Conservation (phyloP, 1,140 invertebrate species). For the Heliconius himera region DNA sequence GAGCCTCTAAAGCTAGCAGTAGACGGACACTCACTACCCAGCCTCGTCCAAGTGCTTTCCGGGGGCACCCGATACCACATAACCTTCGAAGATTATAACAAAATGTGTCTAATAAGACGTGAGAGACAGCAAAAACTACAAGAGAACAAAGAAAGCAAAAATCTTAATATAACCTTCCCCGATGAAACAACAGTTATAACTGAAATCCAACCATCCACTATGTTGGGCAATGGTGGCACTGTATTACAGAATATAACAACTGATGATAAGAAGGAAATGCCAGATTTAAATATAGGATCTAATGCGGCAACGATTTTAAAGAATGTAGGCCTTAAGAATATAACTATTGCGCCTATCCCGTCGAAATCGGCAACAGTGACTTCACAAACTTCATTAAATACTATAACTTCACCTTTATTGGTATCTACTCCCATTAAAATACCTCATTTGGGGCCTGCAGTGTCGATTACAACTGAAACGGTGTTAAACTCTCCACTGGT, state of each 20-base stretch:
- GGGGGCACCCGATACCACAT: slow-evolving; percentile 86
- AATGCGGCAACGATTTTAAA: slow-evolving; percentile 75
- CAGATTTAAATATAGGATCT: slow-evolving; percentile 53
- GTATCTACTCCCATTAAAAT: slow-evolving; percentile 59
- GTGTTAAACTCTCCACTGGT: slow-evolving; percentile 45
- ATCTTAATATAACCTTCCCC: slow-evolving; percentile 39
- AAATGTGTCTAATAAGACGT: slow-evolving; percentile 85
- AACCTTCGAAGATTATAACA: slow-evolving; percentile 86
- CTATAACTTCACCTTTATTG: slow-evolving; percentile 50
- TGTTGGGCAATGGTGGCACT: slow-evolving; percentile 63
- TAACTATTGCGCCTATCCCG: slow-evolving; percentile 76
- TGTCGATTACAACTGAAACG: slow-evolving; percentile 60
- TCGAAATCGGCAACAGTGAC: slow-evolving; percentile 67
- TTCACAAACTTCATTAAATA: slow-evolving; percentile 50
- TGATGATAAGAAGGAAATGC: slow-evolving; percentile 51
- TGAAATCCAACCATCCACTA: slow-evolving; percentile 59
- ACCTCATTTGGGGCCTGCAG: slow-evolving; percentile 55
- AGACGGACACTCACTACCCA: slow-evolving; percentile 81
- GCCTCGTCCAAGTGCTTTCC: slow-evolving; percentile 84
- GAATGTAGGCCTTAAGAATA: slow-evolving; percentile 76
- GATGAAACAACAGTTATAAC: slow-evolving; percentile 62
- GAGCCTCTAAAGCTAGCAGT: slow-evolving; percentile 82
- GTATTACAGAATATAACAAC: slow-evolving; percentile 56
- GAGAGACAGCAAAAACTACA: slow-evolving; percentile 84
- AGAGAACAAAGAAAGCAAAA: slow-evolving; percentile 66